Base-by-base conservation (phyloP, 92 coral and sea anemone genomes). In the Muricea muricata region DNA sequence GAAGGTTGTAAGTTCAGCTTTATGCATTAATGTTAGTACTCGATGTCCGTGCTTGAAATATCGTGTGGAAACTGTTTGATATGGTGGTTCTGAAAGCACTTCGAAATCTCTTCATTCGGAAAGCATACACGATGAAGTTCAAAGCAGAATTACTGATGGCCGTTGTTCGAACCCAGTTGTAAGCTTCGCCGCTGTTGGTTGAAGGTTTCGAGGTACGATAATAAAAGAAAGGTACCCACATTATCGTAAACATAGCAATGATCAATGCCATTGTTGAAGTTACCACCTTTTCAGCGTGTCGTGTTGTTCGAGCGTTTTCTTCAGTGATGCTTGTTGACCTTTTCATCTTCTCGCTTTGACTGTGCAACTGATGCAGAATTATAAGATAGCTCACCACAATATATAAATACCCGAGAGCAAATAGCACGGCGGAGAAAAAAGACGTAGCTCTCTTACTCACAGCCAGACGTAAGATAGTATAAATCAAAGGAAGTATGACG, bases 221-320 rank as follows among this genome's bases (percentile, higher is more conserved):
- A 73, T 93, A 93, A 73, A 95, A 93, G 73, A 95, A 47, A 4
- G 93, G 94, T 3, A 57, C 86, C 98, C 98, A 95, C 28, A 92
- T 90, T 0, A 85, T 58, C 0, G 97, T 91, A 41, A 95, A 93
- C 23, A 90, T 89, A 1, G 84, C 80, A 61, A 95, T 84, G 0
- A 95, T 88, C 70, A 90, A 48, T 5, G 85, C 93, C 29, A 93
- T 86, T 2, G 98, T 95, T 58, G 83, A 32, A 23, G 83, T 56
- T 21, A 78, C 34, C 15, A 25, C 55, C 57, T 55, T 78, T 32
- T 87, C 81, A 6, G 98, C 97, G 17, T 90, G 90, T 7, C 95
- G 90, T 46, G 87, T 79, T 33, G 92, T 92, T 30, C 11, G 24
- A 6, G 60, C 25, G n/a, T 34, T 50, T 39, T 72, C 42, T 37